Conservation (phyloP, 2,888 invertebrate species). For the Antitype chi region DNA sequence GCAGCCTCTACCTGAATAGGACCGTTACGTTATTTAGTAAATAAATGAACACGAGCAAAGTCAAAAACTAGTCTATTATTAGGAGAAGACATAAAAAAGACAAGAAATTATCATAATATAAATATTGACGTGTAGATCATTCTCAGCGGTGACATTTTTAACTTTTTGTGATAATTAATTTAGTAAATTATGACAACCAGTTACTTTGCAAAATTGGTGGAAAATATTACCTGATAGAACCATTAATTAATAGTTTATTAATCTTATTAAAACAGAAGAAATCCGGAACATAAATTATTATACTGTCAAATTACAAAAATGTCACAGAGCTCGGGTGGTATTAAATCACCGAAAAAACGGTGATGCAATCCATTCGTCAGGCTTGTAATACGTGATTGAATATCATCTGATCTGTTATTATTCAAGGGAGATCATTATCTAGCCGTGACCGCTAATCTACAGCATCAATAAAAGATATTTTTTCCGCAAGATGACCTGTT, state of each 20-base stretch:
- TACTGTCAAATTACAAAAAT: conserved; percentile 17
- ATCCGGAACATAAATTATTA: conserved; percentile 17
- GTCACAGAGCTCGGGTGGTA: background rate
- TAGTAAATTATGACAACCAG: conserved; percentile 33
- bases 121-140: conserved; percentile 44
- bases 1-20: too few relatives aligned
- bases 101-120: background rate
- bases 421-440: conserved; percentile 2
- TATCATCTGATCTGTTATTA: conserved; percentile 2
- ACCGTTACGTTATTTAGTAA: too few relatives aligned
- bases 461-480: background rate
- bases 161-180: conserved; percentile 34
- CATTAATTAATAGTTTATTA: conserved; percentile 24
- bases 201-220: conserved; percentile 27
- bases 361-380: conserved; percentile 18
- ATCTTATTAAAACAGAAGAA: conserved; percentile 19
- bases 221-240: conserved; percentile 9
- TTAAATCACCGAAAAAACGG: conserved; percentile 8
- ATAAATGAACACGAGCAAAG: background rate
- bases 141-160: conserved; percentile 47
- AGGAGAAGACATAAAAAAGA: conserved; percentile 6
- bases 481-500: background rate
- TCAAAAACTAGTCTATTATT: background rate
- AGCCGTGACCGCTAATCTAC: conserved; percentile 1
- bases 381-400: background rate